phyloP scores from a whole-genome alignment of 2,113 vertebrate genomes.

The Synchiropus splendidus region DNA sequence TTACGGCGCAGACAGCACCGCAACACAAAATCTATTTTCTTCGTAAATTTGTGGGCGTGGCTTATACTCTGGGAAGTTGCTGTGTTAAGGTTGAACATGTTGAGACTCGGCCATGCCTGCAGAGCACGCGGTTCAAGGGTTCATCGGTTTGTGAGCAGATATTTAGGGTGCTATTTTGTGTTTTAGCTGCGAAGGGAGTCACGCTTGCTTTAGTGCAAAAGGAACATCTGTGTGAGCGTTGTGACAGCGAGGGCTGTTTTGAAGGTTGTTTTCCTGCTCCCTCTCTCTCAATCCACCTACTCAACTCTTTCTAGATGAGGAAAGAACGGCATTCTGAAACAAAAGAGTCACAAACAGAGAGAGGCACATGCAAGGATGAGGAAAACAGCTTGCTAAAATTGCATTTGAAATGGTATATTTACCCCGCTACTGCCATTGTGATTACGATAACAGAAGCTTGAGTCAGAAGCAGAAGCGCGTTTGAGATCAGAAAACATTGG shows the following conservation, averaged over 20 bases:
- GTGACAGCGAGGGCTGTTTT: constrained; percentile 41
- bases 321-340: constrained; percentile 39
- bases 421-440: no score
- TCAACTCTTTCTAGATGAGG: constrained; percentile 32
- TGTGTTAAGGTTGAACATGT: no score
- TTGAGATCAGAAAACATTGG: not conserved
- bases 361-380: constrained; percentile 1
- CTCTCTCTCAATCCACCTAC: constrained; percentile 37
- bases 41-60: no score
- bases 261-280: constrained; percentile 53
- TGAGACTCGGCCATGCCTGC: no score
- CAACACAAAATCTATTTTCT: no score
- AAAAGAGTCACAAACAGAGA: constrained; percentile 19
- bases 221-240: constrained; percentile 15
- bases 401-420: constrained; percentile 17
- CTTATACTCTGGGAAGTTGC: no score
- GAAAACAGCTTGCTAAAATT: constrained; percentile 12
- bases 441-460: constrained; percentile 6
- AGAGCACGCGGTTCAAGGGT: no score
- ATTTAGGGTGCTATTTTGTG: constrained; percentile 12
- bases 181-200: constrained; percentile 27
- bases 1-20: no score
- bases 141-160: no score
- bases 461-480: not conserved
- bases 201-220: constrained; percentile 7